Percentiles rank a stretch among this genome's conserved stretches.
phyloP scores from a whole-genome alignment of 2,797 vertebrate genomes.

The Eulemur albifrons region DNA sequence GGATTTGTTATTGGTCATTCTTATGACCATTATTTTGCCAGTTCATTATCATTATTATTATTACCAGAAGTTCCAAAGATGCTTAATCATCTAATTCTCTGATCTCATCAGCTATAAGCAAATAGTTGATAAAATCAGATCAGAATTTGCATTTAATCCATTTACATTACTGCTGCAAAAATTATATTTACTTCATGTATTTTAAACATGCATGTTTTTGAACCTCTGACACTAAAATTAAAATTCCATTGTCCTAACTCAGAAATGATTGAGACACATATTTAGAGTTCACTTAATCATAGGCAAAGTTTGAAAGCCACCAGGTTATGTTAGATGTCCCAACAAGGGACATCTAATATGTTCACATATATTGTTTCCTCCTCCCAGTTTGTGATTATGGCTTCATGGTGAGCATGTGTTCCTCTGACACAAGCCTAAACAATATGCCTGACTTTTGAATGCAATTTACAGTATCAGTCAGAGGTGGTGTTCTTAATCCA shows the following conservation, averaged over 20 bases:
- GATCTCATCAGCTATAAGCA: not conserved
- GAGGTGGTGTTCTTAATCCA: not conserved
- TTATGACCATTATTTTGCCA: too few species aligned
- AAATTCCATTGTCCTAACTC: not conserved
- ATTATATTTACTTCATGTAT: not conserved
- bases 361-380: too few species aligned
- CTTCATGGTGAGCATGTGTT: not conserved
- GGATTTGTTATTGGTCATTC: not conserved
- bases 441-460: not conserved
- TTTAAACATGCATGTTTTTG: conserved; percentile 19
- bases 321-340: not conserved
- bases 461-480: not conserved
- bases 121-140: not conserved
- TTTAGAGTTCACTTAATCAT: conserved; percentile 1
- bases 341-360: not conserved
- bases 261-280: not conserved
- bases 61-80: not conserved
- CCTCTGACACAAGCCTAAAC: not conserved
- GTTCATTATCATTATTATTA: not conserved
- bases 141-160: not conserved
- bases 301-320: not conserved
- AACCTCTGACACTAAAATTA: not conserved
- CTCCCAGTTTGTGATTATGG: not conserved
- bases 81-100: not conserved
- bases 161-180: not conserved